Conservation (phyloP, 2,888 invertebrate species). For the Archips xylosteana region DNA sequence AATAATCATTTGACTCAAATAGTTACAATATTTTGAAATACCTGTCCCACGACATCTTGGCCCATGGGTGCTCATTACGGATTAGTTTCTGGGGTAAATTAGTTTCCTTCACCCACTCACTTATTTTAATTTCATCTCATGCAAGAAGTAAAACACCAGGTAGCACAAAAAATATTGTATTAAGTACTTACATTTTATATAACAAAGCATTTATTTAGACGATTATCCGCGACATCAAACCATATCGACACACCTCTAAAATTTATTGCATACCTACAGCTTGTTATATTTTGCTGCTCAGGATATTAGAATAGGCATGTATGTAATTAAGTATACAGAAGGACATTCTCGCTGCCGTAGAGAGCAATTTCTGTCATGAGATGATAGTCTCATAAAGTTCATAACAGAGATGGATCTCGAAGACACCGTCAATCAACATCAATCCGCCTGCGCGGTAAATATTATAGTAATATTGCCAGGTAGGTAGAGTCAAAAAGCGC, state of each 20-base stretch:
- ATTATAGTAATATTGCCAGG: not conserved
- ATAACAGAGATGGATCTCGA: too few relatives aligned
- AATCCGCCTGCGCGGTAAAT: not conserved
- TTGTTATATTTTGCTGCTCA: not conserved
- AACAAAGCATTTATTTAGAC: constrained; percentile 71
- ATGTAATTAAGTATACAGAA: not conserved
- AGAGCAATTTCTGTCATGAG: not conserved
- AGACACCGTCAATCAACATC: not conserved
- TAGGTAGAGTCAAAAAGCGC: too few relatives aligned
- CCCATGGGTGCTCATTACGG: too few relatives aligned
- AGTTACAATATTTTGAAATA: too few relatives aligned
- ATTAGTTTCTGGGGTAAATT: too few relatives aligned
- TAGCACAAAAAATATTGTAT: constrained; percentile 78
- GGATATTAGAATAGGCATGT: not conserved
- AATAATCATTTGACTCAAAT: too few relatives aligned
- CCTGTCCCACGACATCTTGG: too few relatives aligned
- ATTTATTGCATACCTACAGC: constrained; percentile 11
- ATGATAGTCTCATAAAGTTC: too few relatives aligned
- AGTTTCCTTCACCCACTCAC: too few relatives aligned
- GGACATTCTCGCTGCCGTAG: not conserved
- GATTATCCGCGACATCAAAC: constrained; percentile 53
- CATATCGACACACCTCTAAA: constrained; percentile 41
- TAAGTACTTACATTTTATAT: constrained; percentile 69
- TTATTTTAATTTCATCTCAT: not conserved
- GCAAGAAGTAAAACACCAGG: constrained; percentile 57